Conservation (phyloP, 1,140 invertebrate genomes). For the Pogonomyrmex barbatus region DNA sequence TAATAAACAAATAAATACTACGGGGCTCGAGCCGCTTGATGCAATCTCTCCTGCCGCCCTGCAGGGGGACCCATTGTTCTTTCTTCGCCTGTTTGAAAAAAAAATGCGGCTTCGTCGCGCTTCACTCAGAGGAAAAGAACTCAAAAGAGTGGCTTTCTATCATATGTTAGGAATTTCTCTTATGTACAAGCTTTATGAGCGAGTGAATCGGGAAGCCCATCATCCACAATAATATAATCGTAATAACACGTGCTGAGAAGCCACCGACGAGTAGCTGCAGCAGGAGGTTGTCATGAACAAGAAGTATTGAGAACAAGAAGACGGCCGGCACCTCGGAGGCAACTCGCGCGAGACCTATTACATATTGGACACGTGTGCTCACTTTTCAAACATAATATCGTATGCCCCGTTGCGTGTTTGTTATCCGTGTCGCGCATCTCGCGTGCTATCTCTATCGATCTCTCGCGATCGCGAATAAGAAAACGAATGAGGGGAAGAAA, state of each 20-base stretch:
- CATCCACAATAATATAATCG: not conserved
- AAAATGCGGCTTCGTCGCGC: too few species aligned
- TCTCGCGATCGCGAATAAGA: conserved; percentile 33
- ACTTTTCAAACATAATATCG: conserved; percentile 37
- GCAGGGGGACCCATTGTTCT: too few species aligned
- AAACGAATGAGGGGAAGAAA: too few species aligned
- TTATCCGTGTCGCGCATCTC: conserved; percentile 28
- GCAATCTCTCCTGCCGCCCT: too few species aligned
- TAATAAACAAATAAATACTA: too few species aligned
- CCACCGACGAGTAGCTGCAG: conserved; percentile 19
- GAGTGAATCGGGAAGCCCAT: not conserved
- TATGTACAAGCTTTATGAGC: conserved; percentile 7
- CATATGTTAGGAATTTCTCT: not conserved
- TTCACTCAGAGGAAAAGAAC: not conserved
- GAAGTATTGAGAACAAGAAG: conserved; percentile 6
- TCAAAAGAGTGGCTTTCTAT: conserved; percentile 5
- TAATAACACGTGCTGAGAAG: conserved; percentile 34
- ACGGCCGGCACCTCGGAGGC: conserved; percentile 2
- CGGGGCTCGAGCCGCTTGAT: too few species aligned
- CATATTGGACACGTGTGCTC: conserved; percentile 43
- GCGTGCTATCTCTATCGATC: conserved; percentile 49
- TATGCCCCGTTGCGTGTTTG: conserved; percentile 24
- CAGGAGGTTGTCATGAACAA: conserved; percentile 12
- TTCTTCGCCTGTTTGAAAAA: too few species aligned
- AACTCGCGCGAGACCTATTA: conserved; percentile 37